Conservation (phyloP, 1,140 invertebrate species). For the Drosophila guanche region DNA sequence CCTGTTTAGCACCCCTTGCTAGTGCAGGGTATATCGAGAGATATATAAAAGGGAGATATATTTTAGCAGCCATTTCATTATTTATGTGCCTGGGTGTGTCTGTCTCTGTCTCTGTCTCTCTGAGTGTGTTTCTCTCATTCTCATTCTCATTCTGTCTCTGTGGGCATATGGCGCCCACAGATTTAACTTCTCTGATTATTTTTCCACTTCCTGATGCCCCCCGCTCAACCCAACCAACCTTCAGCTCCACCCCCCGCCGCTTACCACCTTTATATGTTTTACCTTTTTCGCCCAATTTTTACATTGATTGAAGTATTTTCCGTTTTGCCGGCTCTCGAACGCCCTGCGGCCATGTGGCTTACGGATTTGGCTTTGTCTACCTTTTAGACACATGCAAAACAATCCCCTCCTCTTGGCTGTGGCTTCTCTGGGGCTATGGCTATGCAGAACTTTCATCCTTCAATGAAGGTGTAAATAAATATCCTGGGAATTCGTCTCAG, state of each 20-base stretch:
- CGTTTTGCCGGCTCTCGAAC: conserved; percentile 69
- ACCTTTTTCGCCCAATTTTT: conserved; percentile 58
- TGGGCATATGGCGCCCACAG: conserved; percentile 69
- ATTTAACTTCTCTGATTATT: conserved; percentile 79
- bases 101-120: conserved; percentile 15
- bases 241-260: conserved; percentile 4
- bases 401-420: conserved; percentile 30
- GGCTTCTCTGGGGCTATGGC: not conserved
- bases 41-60: conserved; percentile 54
- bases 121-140: conserved; percentile 5
- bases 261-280: conserved; percentile 9
- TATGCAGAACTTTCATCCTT: conserved; percentile 33
- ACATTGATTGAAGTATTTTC: conserved; percentile 81
- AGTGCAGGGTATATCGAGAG: conserved; percentile 45
- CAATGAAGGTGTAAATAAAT: conserved; percentile 76
- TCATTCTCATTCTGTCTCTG: conserved; percentile 4
- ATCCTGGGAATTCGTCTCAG: conserved; percentile 64
- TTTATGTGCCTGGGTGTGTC: conserved; percentile 67
- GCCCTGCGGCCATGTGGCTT: conserved; percentile 73
- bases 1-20: conserved; percentile 11
- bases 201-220: conserved; percentile 57
- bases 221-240: not conserved
- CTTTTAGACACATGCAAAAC: conserved; percentile 75
- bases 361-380: conserved; percentile 63
- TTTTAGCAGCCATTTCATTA: conserved; percentile 72